phyloP scores from a whole-genome alignment of 1,140 invertebrate genomes.

The Diuraphis noxia region DNA sequence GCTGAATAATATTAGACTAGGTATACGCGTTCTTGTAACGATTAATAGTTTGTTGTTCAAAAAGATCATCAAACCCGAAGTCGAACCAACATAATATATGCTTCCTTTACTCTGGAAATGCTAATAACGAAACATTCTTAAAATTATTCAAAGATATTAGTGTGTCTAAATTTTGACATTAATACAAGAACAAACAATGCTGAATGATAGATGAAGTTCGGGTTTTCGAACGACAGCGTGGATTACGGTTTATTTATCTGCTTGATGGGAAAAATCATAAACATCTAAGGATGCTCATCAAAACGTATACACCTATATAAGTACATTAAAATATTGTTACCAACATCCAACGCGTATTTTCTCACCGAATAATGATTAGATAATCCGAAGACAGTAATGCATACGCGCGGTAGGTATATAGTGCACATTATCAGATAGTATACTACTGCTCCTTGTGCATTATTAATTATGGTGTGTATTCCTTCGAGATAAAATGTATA shows the following conservation, averaged over 20 bases:
- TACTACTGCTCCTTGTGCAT: not conserved
- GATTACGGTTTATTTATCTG: not conserved
- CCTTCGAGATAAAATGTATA: not conserved
- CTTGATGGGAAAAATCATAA: not conserved
- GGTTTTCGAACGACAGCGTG: not conserved
- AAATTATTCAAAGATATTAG: not conserved
- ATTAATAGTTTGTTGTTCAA: not conserved
- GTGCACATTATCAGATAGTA: not conserved
- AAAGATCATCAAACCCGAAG: not conserved
- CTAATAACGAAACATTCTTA: conserved; percentile 4
- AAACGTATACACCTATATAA: not conserved
- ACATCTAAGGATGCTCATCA: not conserved
- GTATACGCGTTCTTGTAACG: not conserved
- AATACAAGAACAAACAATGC: conserved; percentile 18
- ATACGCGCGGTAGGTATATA: not conserved
- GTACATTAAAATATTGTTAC: not conserved
- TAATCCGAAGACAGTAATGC: not conserved
- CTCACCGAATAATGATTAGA: not conserved
- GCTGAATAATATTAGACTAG: not conserved
- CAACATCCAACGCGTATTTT: not conserved
- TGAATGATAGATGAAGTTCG: conserved; percentile 28
- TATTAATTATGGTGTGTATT: not conserved
- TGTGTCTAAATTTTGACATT: conserved; percentile 36
- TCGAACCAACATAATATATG: not conserved
- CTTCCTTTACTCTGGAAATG: not conserved